Base-by-base conservation (phyloP, 2,888 invertebrate species). In the Drosophila subsilvestris region DNA sequence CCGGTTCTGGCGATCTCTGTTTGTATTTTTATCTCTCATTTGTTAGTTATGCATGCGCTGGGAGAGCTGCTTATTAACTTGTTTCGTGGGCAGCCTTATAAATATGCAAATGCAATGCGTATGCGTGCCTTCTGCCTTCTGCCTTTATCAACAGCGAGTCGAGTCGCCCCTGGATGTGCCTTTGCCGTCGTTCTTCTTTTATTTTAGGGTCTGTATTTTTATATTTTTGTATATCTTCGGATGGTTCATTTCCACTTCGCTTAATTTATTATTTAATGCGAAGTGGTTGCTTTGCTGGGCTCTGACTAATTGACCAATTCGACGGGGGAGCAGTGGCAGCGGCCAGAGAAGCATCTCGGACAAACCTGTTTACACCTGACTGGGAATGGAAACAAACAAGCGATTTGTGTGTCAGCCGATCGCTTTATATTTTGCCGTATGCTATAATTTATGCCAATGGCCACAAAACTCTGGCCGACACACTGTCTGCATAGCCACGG, bases 381-480 rank as follows among this genome's bases (percentile, higher is more conserved):
- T 72, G 77, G 43, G 59, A 74, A 74, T 65, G 67, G 78, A 56
- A 69, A 76, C 79, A 78, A 79, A 71, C 76, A 69, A 79, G 67
- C 78, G 73, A 84, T 83, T 88, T 83, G 88, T 83, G 87, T 88
- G 86, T 83, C 86, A 82, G 82, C 58, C 84, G 80, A 77, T 82
- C 72, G 76, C 79, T 76, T 78, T 70, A 75, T 66, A 61, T 25
- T 2, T 81, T 63, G 70, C 68, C 69, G 71, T 73, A 57, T 80
- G 71, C 63, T 68, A 86, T 88, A 88, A 88, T 80, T 83, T 88
- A 86, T 83, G 83, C 86, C 82, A 87, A 68, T 79, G 88, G 85
- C 76, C 60, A 68, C 57, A 74, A 62, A 65, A 55, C 54, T 56
- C 44, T 53, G 43, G 71, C 63, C 83, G 87, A 88, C 83, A 84